Base-by-base conservation (phyloP, 2,797 vertebrate species). In the Scyliorhinus canicula region DNA sequence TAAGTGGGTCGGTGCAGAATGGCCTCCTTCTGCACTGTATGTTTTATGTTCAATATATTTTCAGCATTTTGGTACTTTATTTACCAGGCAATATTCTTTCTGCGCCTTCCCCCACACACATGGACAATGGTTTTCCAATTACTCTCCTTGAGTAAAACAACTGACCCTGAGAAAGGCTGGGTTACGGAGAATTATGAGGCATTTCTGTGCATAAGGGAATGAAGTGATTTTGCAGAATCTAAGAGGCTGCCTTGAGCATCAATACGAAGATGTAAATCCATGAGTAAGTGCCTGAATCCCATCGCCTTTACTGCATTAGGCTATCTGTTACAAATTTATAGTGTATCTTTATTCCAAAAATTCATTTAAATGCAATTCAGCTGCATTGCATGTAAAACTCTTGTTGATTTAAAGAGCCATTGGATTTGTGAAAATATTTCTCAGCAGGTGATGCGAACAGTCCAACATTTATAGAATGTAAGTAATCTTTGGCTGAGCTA, bases 171-270 rank as follows among this genome's bases (percentile, higher is more conserved):
- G n/a, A 65, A 91, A 65, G n/a, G 88, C 11, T 12, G 8, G 40
- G n/a, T 44, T 65, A 19, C 65, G 14, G n/a, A 91, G 88, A 91
- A 65, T 91, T 91, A 28, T 91, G 55, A 60, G 55, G 55, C 86
- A 90, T 63, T 90, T 40, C 60, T 44, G 26, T 65, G 60, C 40
- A 40, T 26, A 60, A 63, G 88, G 44, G 60, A 65, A 63, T 91
- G 88, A 91, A 91, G 21, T 63, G 88, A 91, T 65, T 63, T 91
- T 91, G 24, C 88, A 91, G 57, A 91, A 91, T 11, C 1, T 21
- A 19, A 11, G n/a, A 91, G 63, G 21, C 24, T 44, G 88, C 88
- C 88, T 47, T 63, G 40, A 91, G 88, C 88, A n/a, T 63, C 57
- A 63, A 63, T 24, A 63, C 31, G 21, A 16, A 60, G 86, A 63